Conservation (phyloP, 1,140 invertebrate genomes). For the Polypedilum vanderplanki region DNA sequence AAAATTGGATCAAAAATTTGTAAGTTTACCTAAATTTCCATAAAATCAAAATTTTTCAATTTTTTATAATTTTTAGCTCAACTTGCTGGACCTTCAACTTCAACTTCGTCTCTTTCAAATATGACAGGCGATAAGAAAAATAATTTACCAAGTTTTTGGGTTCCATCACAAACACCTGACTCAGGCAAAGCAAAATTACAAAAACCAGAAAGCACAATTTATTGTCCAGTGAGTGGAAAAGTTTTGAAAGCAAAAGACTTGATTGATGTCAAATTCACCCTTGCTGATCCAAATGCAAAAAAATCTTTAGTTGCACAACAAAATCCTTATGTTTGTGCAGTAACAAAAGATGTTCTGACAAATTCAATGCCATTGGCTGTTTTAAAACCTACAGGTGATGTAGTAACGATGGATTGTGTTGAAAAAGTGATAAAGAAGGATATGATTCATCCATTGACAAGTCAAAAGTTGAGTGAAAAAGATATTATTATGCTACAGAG, state of each 20-base stretch:
- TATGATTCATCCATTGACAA: conserved; percentile 91
- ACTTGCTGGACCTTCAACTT: conserved; percentile 33
- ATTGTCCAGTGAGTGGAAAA: conserved; percentile 87
- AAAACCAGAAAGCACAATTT: conserved; percentile 88
- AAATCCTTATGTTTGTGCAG: conserved; percentile 93
- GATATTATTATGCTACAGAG: conserved; percentile 90
- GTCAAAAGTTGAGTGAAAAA: conserved; percentile 77
- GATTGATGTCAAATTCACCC: conserved; percentile 88
- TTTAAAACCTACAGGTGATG: conserved; percentile 85
- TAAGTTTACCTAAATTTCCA: conserved; percentile 36
- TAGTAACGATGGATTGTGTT: conserved; percentile 93
- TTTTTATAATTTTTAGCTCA: background rate
- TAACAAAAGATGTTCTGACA: conserved; percentile 91
- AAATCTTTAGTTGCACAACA: conserved; percentile 74
- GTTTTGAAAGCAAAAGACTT: conserved; percentile 85
- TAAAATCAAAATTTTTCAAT: conserved; percentile 34
- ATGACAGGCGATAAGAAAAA: conserved; percentile 61
- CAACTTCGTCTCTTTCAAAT: conserved; percentile 57
- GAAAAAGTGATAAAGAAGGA: conserved; percentile 96
- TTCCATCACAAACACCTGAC: conserved; percentile 88
- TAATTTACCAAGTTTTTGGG: conserved; percentile 92
- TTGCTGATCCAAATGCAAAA: conserved; percentile 78
- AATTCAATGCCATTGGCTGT: conserved; percentile 93
- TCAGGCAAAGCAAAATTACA: conserved; percentile 61
- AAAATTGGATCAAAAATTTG: conserved; percentile 46